A percentile compares a stretch with the other conserved stretches of the same genome.
phyloP scores from a whole-genome alignment of 2,888 invertebrate genomes.

The Idaea aversata region DNA sequence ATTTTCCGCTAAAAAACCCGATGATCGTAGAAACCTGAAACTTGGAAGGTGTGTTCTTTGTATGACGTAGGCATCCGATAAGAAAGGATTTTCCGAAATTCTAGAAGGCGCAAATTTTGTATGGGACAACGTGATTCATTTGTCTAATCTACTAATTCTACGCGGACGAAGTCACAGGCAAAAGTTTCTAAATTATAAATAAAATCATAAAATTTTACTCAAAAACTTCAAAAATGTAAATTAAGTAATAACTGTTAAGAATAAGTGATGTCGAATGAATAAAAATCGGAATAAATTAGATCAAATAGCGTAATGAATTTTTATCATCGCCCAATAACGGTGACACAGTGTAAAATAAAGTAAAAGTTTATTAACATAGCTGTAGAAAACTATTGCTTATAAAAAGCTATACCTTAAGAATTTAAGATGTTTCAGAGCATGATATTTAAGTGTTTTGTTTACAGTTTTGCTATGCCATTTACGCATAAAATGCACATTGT shows the following conservation, averaged over 20 bases:
- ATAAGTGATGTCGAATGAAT: slow-evolving; percentile 26
- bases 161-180: no score
- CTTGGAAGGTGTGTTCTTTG: no score
- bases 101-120: no score
- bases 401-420: not conserved
- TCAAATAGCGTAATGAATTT: slow-evolving; percentile 38
- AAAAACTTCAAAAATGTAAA: not conserved
- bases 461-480: not conserved
- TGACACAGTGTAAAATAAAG: not conserved
- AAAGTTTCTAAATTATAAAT: no score
- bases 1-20: no score
- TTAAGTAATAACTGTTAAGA: slow-evolving; percentile 1
- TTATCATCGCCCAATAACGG: slow-evolving; percentile 24
- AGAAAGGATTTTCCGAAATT: no score
- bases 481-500: not conserved
- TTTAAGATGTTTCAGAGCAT: not conserved
- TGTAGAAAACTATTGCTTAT: no score
- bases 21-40: no score
- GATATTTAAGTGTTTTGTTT: not conserved
- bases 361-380: not conserved
- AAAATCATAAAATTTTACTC: slow-evolving; percentile 6
- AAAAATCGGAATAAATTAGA: slow-evolving; percentile 34
- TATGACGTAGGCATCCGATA: no score
- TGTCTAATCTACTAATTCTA: no score
- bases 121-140: no score